These are phyloP conservation scores for Psophia crepitans DNA, from an alignment of 2,113 vertebrate genomes.

Conservation along the genomic window DNA sequence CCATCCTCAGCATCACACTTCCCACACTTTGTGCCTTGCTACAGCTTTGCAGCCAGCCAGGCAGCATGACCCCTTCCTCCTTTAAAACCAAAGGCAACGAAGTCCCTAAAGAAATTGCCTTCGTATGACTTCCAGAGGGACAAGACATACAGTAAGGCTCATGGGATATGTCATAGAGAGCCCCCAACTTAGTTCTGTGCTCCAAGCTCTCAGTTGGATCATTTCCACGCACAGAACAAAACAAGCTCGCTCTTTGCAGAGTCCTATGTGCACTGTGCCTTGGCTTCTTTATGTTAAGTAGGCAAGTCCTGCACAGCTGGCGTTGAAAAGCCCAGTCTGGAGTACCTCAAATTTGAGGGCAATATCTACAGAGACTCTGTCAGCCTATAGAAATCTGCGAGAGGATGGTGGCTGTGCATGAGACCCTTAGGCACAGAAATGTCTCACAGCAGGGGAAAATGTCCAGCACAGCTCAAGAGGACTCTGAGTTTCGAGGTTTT, in stretches of 20 bases:
- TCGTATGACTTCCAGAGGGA: background rate
- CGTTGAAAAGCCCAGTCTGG: background rate
- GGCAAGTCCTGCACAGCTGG: background rate
- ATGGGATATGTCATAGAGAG: background rate
- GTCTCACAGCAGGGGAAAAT: background rate
- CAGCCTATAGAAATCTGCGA: background rate
- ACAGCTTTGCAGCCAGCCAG: background rate
- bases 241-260: background rate
- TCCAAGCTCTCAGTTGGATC: background rate
- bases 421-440: background rate
- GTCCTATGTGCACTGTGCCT: background rate
- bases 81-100: background rate
- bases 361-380: background rate
- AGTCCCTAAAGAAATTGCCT: background rate
- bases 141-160: background rate
- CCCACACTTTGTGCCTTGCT: background rate
- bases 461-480: background rate
- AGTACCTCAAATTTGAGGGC: background rate
- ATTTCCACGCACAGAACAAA: background rate
- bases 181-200: background rate
- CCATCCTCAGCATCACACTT: background rate
- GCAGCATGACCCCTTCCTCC: background rate
- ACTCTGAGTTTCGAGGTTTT: background rate
- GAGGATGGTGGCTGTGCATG: background rate
- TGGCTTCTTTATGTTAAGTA: background rate